phyloP scores from a whole-genome alignment of 2,888 invertebrate genomes.

The Liodrosophila aerea region DNA sequence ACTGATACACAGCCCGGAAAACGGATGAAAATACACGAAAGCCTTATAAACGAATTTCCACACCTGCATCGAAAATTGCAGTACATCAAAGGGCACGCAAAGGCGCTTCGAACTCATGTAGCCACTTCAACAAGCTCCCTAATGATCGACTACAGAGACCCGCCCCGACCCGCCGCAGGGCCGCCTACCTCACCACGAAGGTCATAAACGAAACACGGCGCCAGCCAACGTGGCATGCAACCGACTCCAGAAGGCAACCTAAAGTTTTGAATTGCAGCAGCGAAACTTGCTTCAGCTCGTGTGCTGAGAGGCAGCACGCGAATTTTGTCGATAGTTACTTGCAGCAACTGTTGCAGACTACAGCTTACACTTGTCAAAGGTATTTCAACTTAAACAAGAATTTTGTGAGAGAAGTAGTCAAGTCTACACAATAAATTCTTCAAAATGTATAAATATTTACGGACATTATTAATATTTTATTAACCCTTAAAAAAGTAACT shows the following conservation, averaged over 20 bases:
- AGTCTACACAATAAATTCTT: slow-evolving; percentile 14
- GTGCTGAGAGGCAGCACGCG: slow-evolving; percentile 49
- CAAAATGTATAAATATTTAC: no score
- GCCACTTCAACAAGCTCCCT: slow-evolving; percentile 48
- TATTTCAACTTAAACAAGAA: no score
- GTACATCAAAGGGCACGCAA: slow-evolving; percentile 43
- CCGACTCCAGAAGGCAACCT: slow-evolving; percentile 25
- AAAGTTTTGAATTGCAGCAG: slow-evolving; percentile 37
- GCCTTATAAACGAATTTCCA: slow-evolving; percentile 53
- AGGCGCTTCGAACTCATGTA: slow-evolving; percentile 31
- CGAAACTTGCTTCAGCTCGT: slow-evolving; percentile 35
- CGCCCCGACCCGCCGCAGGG: neutral
- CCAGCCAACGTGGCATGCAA: slow-evolving; percentile 33
- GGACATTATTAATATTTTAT: no score
- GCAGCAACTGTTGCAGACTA: slow-evolving; percentile 40
- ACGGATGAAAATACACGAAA: slow-evolving; percentile 17
- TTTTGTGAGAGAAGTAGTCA: no score
- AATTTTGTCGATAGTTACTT: slow-evolving; percentile 64
- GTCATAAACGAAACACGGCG: slow-evolving; percentile 12
- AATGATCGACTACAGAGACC: slow-evolving; percentile 22
- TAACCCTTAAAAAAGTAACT: no score
- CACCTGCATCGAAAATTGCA: slow-evolving; percentile 39
- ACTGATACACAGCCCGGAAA: neutral
- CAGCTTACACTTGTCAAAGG: slow-evolving; percentile 1
- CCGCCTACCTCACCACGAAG: neutral